Evolutionary conservation across 2,113 vertebrate species (phyloP), one percentile per base, ranked within the genome.

Genomic region (Atrichornis clamosus): DNA sequence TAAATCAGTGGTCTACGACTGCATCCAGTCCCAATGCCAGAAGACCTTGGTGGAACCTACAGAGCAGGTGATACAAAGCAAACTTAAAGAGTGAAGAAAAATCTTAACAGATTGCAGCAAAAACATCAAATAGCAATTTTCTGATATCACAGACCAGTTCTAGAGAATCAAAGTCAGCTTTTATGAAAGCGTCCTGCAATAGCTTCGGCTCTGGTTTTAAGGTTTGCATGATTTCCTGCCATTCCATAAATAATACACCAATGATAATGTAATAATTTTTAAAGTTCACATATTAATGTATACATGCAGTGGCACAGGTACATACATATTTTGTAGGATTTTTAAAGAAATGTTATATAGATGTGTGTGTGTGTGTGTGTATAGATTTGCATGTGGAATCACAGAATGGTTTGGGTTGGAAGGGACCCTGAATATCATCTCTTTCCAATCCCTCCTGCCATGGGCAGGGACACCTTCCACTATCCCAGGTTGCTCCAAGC

Each of bases 391-490:
- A 26, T n/a, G 26, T 10, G 27, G 9, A 23, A 53, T 46, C 42
- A 39, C 23, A 59, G 69, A 53, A 60, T 18, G 23, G 3, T 53
- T 69, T 60, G n/a, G 7, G 6, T 24, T 26, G 28, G 28, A 74
- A 82, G 7, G 20, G 7, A 12, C 15, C 4, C 67, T 53, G 68
- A 67, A 53, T 9, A 8, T 46, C 24, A n/a, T 17, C 20, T 6
- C 6, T 13, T 67, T 21, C 15, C 23, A 23, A 2, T 6, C 2
- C 10, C 21, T n/a, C 7, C 8, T 37, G 4, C 11, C 5, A 18
- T 24, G 11, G 33, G 2, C 17, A 73, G 13, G 17, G 35, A 49
- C 9, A 42, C 4, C 5, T 65, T 33, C 12, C 27, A 23, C 23
- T 24, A 7, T 11, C 7, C 4, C 9, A 52, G 8, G 6, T 24